Conservation (phyloP, 2,888 invertebrate genomes). For the Tiliacea citrago region DNA sequence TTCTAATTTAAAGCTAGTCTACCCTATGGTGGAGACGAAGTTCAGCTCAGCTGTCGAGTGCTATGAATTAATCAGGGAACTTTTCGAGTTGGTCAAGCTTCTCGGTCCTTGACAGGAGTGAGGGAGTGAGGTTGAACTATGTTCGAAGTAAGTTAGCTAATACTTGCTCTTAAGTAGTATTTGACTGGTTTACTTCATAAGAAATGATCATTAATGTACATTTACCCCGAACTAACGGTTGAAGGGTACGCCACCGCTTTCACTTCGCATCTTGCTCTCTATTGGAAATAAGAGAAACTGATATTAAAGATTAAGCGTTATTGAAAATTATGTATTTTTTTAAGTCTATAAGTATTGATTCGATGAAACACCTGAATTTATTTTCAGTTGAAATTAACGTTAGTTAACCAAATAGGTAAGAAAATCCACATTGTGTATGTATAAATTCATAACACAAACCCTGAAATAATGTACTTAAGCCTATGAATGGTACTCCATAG, state of each 20-base stretch:
- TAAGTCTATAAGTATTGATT: background rate
- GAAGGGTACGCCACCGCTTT: constrained; percentile 9
- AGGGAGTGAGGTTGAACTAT: constrained; percentile 44
- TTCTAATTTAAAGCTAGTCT: constrained; percentile 59
- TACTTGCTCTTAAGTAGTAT: constrained; percentile 59
- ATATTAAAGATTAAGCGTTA: background rate
- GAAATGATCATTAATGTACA: constrained; percentile 60
- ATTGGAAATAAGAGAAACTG: background rate
- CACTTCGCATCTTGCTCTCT: constrained; percentile 19
- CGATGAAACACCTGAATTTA: background rate
- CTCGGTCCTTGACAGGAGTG: constrained; percentile 43
- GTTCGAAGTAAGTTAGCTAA: constrained; percentile 59
- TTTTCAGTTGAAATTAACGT: background rate
- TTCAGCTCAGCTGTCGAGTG: constrained; percentile 50
- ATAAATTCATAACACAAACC: constrained; percentile 17
- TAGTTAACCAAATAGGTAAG: background rate
- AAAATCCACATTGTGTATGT: background rate
- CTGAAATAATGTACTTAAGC: constrained; percentile 12
- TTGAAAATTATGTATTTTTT: background rate
- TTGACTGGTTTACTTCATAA: constrained; percentile 51
- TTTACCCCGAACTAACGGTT: constrained; percentile 35
- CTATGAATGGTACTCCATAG: constrained; percentile 22
- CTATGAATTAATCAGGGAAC: constrained; percentile 65
- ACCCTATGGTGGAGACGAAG: constrained; percentile 46
- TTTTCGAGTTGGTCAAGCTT: constrained; percentile 63